Conservation (phyloP, 2,888 invertebrate genomes). For the Drosophila mayaguana region DNA sequence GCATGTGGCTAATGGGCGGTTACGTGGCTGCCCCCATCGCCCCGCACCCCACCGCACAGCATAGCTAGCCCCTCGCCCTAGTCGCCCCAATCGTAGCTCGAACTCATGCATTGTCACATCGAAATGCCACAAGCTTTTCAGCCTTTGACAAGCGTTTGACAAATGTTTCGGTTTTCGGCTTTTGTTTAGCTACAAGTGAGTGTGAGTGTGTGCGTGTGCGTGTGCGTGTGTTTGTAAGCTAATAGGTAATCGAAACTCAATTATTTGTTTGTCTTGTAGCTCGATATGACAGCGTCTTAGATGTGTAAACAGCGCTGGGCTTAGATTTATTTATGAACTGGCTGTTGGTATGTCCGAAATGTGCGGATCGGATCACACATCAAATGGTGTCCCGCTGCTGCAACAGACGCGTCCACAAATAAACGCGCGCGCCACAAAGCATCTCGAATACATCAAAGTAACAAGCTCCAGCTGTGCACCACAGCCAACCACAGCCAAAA, state of each 20-base stretch:
- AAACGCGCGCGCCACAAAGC: conserved; percentile 72
- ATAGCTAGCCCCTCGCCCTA: background rate
- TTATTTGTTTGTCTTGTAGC: conserved; percentile 42
- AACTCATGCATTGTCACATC: conserved; percentile 38
- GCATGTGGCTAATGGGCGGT: conserved; percentile 83
- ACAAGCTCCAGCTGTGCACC: conserved; percentile 82
- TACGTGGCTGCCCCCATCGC: conserved; percentile 23
- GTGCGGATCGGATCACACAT: conserved; percentile 44
- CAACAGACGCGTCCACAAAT: conserved; percentile 73
- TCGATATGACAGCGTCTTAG: conserved; percentile 4
- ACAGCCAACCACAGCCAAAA: conserved; percentile 39
- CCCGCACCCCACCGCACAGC: background rate
- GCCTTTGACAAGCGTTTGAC: conserved; percentile 81
- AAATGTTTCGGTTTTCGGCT: conserved; percentile 72
- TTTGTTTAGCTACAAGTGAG: conserved; percentile 24
- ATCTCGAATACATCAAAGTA: conserved; percentile 82
- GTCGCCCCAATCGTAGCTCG: background rate
- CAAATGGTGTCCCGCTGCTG: conserved; percentile 73
- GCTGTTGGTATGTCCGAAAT: conserved; percentile 23
- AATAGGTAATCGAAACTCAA: conserved; percentile 50
- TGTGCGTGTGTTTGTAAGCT: conserved; percentile 1
- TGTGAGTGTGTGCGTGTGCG: background rate
- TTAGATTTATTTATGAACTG: conserved; percentile 29
- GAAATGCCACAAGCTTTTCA: conserved; percentile 64
- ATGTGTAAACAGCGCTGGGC: conserved; percentile 43